Base-by-base conservation (phyloP, 1,140 invertebrate species). In the Mactra quadrangularis region DNA sequence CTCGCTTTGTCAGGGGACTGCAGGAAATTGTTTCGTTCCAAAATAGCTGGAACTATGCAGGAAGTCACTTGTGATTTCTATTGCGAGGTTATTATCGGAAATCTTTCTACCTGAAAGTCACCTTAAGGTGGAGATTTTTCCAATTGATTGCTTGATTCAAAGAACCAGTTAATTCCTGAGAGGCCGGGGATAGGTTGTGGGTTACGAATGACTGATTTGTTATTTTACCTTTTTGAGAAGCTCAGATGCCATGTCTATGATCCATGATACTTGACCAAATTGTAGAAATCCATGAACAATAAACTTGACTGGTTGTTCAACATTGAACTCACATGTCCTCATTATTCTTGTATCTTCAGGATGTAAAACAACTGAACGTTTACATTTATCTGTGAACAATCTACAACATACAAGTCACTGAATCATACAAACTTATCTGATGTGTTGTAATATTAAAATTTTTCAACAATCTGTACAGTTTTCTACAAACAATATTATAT, bases 261-360 rank as follows among this genome's bases (percentile, higher is more conserved):
- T 96, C 97, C 97, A 99, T 9, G 97, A 95, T 86, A 97, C 87
- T 27, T 96, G 95, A 88, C 97, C 98, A 86, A 96, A 96, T 68
- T 97, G 97, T 1, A 97, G 97, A 90, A 99, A 99, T 3, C 98
- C 98, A 88, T 99, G 98, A 0, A 99, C 97, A 78, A 99, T 97
- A 33, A 99, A 95, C 90, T 97, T 97, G 1, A 86, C 86, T 11
- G 87, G 84, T 15, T 55, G 57, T 13, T 31, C 59, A 3, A 75
- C 33, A 33, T 87, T 66, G 57, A 89, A 89, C 22, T 52, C 45
- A 13, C 87, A 88, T 2, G 33, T 31, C 1, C n/a, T 33, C 19
- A 87, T 33, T 25, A 74, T 59, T 7, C 45, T 45, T 7, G 41
- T 29, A 33, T 83, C 64, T 4, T 33, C 38, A 9, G 57, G 59